Conservation (phyloP, 2,113 vertebrate species). For the Chaenocephalus aceratus region DNA sequence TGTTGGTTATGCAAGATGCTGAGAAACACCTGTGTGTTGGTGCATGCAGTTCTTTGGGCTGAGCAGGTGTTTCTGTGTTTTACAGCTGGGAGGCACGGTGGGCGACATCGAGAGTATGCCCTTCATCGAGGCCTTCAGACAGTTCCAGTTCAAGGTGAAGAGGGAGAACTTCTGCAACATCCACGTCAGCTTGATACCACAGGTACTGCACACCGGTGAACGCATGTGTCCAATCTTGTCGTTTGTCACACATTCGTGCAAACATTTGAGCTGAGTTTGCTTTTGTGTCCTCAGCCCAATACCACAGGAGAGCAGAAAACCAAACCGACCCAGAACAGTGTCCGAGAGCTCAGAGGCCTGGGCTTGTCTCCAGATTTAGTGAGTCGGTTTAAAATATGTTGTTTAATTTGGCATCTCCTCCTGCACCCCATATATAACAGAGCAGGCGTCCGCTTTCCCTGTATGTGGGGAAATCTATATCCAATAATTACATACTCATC, state of each 20-base stretch:
- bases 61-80: conserved; percentile 45
- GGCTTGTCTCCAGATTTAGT: conserved; percentile 97
- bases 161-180: conserved; percentile 97
- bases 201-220: conserved; percentile 82
- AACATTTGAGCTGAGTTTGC: not conserved
- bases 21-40: conserved; percentile 18
- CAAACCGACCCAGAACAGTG: conserved; percentile 97
- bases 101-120: conserved; percentile 99
- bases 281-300: conserved; percentile 85
- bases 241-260: not conserved
- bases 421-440: not conserved
- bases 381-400: conserved; percentile 57
- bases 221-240: not conserved
- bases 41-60: conserved; percentile 9
- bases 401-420: not conserved
- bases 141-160: conserved; percentile 98
- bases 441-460: not conserved
- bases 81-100: conserved; percentile 93
- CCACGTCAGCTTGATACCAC: conserved; percentile 96
- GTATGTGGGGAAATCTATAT: not conserved
- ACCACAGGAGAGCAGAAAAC: conserved; percentile 98
- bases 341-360: conserved; percentile 93
- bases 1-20: not conserved
- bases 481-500: not conserved
- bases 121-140: conserved; percentile 97